phyloP scores from a whole-genome alignment of 2,797 vertebrate genomes.

The Picus viridis region DNA sequence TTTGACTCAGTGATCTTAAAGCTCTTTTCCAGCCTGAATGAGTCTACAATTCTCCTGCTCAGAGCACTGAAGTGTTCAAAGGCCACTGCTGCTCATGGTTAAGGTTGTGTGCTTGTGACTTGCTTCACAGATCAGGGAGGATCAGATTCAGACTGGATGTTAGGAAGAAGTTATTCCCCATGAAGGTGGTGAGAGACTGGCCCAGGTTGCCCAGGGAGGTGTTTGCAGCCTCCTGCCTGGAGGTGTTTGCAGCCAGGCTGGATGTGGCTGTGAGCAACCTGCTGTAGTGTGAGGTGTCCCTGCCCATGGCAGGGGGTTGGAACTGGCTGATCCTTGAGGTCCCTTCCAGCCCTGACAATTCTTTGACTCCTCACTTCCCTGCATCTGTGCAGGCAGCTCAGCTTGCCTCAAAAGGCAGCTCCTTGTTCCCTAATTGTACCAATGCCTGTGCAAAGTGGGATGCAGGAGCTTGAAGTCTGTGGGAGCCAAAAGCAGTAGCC shows the following conservation, averaged over 20 bases:
- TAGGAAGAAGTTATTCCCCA: no score
- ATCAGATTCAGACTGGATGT: no score
- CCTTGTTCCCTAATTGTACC: not conserved
- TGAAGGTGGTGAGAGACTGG: no score
- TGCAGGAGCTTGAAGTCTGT: not conserved
- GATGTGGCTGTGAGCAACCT: no score
- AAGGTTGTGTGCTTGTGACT: not conserved
- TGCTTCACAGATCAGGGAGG: not conserved
- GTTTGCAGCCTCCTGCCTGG: no score
- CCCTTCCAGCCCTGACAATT: no score
- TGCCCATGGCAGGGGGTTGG: no score
- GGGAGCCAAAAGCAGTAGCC: not conserved
- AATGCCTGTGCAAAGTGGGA: not conserved
- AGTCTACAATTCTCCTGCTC: not conserved
- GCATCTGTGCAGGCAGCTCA: not conserved
- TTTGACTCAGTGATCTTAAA: not conserved
- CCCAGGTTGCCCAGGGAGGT: no score
- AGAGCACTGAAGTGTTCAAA: not conserved
- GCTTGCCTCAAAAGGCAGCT: not conserved
- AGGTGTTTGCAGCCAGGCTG: no score
- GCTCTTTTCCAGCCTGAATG: not conserved
- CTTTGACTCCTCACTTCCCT: not conserved
- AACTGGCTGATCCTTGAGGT: no score
- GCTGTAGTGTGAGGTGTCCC: no score
- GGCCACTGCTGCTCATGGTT: accelerated